Conservation (phyloP, 53 echinoderm and acorn worm genomes). For the Actinopyga echinites region DNA sequence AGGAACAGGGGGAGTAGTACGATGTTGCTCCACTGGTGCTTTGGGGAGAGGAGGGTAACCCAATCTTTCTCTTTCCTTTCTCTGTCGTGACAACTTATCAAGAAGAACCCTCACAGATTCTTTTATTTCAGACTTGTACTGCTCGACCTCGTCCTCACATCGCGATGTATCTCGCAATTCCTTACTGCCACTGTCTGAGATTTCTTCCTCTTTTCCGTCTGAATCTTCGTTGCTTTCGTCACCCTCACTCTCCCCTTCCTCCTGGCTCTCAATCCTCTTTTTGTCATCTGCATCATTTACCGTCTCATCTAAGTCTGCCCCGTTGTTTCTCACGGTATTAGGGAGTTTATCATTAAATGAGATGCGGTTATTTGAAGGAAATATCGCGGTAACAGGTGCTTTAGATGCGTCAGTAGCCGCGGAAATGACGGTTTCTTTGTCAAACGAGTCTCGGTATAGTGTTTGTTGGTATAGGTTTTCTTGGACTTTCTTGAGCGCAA, state of each 20-base stretch:
- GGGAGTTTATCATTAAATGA: neutral
- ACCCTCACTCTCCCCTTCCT: neutral
- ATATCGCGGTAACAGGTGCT: neutral
- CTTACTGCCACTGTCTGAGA: conserved; percentile 4
- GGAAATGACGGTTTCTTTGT: conserved; percentile 2
- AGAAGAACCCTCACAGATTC: neutral
- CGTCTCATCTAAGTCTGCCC: neutral
- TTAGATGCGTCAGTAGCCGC: neutral
- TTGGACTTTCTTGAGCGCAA: conserved; percentile 66
- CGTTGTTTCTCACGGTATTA: neutral
- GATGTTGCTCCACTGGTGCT: too few relatives aligned
- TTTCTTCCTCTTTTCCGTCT: conserved; percentile 43
- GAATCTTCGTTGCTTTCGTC: conserved; percentile 13
- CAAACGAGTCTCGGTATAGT: conserved; percentile 77
- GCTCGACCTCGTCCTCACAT: neutral
- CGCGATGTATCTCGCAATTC: conserved; percentile 26
- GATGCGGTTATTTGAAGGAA: neutral
- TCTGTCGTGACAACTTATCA: neutral
- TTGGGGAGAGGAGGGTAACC: too few relatives aligned
- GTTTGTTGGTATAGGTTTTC: conserved; percentile 72
- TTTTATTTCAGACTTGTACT: neutral
- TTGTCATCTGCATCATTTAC: neutral
- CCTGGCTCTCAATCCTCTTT: neutral
- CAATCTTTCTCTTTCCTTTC: conserved; percentile 12
- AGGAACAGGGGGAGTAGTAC: too few relatives aligned